Evolutionary conservation across 2,888 invertebrate genomes (phyloP), one percentile per base, ranked within the genome.

Genomic region (Leucoptera coffeella): DNA sequence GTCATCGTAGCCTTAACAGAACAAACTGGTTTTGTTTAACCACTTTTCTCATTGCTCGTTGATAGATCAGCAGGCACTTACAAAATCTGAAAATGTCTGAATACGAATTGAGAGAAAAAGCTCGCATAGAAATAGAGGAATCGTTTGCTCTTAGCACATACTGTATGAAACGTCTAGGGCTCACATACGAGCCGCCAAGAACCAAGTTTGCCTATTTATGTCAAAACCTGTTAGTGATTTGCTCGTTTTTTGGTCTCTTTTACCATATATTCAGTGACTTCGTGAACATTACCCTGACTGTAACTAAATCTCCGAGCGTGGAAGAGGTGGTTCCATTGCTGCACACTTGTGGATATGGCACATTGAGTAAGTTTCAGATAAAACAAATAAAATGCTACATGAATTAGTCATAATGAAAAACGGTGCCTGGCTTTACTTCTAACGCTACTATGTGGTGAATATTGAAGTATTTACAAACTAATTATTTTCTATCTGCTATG

Each of bases 271-370:
- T 59, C 34, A 58, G 60, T 47, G 69, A 67, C 44, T 42, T 62
- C 32, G 47, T 40, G 34, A 55, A 47, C 43, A 67, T 67, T 34
- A 46, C 44, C 25, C 43, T 64, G 42, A 58, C 58, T 36, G 48
- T 65, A 41, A 43, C 50, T 17, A 51, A 55, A 43, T 57, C 64
- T 33, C 64, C 67, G 37, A 48, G 50, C 40, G 53, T 69, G 23
- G 65, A 69, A 43, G 55, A 64, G 34, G 58, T 65, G 32, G 64
- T 69, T 32, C 65, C 64, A 37, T 51, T 64, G 42, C 57, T 67
- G 31, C 67, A 67, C 38, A 60, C 59, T 35, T 58, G 62, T 40
- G 67, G 65, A 32, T 69, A 65, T 41, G 65, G 64, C 29, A 44
- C 50, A 40, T 49, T 67, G 41, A 59, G 67, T 67, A 45, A 59